Base-by-base conservation (phyloP, 30 jellyfish, hydroid and myxozoan species). In the Chrysaora quinquecirrha region DNA sequence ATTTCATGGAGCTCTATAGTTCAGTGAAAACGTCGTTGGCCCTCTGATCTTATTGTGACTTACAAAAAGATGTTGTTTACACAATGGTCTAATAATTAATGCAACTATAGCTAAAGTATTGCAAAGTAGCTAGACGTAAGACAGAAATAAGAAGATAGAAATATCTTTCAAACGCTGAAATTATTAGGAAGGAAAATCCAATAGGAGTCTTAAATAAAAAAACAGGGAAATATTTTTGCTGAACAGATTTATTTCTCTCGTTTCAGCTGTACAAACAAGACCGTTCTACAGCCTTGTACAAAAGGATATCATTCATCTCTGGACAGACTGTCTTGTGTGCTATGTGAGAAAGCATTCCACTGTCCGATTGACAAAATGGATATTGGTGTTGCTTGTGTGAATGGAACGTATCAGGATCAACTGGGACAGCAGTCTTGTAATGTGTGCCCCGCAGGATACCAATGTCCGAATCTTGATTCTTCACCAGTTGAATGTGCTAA, bases 351-450 rank as follows among this genome's bases (percentile, higher is more conserved):
- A 30, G 96, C 91, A 34, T 87, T 87, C 61, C 68, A 87, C 47
- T 76, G 91, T 56, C 90, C 96, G 0, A 73, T 46, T 48, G 89
- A 72, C 61, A 75, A 75, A 68, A 23, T 76, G 74, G 89, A 75
- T 30, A 34, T 73, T 3, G 87, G 87, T 1, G 49, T 85, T 1
- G 62, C 89, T 4, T 85, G 96, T 34, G 22, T 43, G 33, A 74
- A 74, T 32, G 89, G 96, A 46, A 85, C 96, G 12, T 85, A 85
- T 75, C 89, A 76, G 30, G 82, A 85, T 60, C 86, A 75, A 48
- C 65, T 81, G 3, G 86, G 86, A 2, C 89, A 85, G 34, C 80
- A 31, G 43, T 23, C 78, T 20, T 87, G 96, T 50, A 18, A 52
- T 43, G 38, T 48, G 1, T 87, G 96, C 70, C 96, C 91, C 14